A percentile compares a stretch with the other conserved stretches of the same genome.
These are phyloP conservation scores for Sigmodon hispidus DNA, from an alignment of 2,113 vertebrate genomes.

Conservation along the genomic window DNA sequence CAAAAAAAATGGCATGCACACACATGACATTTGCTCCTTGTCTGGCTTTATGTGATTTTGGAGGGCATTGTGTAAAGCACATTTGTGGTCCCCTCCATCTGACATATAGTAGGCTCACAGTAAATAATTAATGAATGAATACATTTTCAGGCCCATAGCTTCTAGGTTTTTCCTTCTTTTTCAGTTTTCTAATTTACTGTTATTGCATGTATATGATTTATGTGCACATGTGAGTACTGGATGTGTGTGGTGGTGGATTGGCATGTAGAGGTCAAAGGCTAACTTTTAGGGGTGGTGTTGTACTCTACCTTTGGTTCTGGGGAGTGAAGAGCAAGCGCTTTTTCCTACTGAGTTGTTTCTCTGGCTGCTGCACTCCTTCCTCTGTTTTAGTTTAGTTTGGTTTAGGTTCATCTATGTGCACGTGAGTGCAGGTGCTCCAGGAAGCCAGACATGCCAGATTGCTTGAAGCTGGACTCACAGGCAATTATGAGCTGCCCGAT, in stretches of 20 bases:
- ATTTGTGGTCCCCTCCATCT: background rate
- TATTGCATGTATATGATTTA: background rate
- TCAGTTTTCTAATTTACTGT: background rate
- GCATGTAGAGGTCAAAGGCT: background rate
- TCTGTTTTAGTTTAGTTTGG: background rate
- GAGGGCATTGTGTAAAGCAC: background rate
- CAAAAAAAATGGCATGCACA: too few species aligned
- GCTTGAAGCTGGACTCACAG: background rate
- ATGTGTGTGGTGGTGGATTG: background rate
- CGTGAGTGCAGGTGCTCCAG: background rate
- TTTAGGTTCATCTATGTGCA: background rate
- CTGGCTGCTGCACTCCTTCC: background rate
- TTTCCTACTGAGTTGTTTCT: background rate
- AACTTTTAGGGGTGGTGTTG: background rate
- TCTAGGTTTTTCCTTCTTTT: background rate
- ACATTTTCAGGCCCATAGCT: background rate
- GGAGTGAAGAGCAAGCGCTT: background rate
- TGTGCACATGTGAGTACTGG: background rate
- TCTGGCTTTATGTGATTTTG: background rate
- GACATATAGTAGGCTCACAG: background rate
- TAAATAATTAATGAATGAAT: background rate
- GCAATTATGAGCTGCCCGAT: background rate
- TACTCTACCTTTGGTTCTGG: background rate
- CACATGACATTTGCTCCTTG: background rate
- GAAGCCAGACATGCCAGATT: background rate